Base-by-base conservation (phyloP, 2,888 invertebrate species). In the Volucella inflata region DNA sequence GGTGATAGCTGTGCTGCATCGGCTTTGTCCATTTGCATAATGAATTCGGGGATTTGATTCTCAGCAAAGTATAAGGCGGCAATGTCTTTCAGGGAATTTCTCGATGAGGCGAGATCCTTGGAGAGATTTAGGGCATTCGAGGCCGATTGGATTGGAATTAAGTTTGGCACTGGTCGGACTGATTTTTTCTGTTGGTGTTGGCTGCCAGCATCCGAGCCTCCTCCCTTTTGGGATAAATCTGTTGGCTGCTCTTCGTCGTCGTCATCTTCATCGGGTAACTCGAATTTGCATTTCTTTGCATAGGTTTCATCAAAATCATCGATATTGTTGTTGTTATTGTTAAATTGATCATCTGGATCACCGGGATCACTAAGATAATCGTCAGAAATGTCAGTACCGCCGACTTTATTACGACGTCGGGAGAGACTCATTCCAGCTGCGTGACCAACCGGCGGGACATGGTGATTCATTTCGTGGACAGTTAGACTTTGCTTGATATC, bases 401-500 rank as follows among this genome's bases (percentile, higher is more conserved):
- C 96, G 89, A 96, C 96, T 90, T 96, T 95, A 92, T 96, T 95
- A 89, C 95, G 94, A 67, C 96, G 94, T 36, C 94, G 93, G 0
- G 93, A 93, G 88, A 93, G 93, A 82, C 93, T 93, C 88, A 94
- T 92, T 72, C 93, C 94, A 11, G 91, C 91, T 1, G 91, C 91
- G 90, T 95, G 95, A 53, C 96, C 96, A 88, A 95, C 95, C 12
- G 96, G 95, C 85, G 96, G 96, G 89, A 96, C 95, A 93, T 97
- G 97, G 91, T 97, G 97, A 93, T 97, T 97, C 94, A 97, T 96
- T 92, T 97, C 97, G 92, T 97, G 97, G 83, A 97, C 97, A 14
- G 97, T 97, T 90, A 98, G 93, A 91, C 97, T 97, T 91, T 98
- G 97, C 91, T 97, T 96, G 91, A 97, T 97, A 90, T 97, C 97